Base-by-base conservation (phyloP, 2,888 invertebrate genomes). In the Temnothorax ravouxi region DNA sequence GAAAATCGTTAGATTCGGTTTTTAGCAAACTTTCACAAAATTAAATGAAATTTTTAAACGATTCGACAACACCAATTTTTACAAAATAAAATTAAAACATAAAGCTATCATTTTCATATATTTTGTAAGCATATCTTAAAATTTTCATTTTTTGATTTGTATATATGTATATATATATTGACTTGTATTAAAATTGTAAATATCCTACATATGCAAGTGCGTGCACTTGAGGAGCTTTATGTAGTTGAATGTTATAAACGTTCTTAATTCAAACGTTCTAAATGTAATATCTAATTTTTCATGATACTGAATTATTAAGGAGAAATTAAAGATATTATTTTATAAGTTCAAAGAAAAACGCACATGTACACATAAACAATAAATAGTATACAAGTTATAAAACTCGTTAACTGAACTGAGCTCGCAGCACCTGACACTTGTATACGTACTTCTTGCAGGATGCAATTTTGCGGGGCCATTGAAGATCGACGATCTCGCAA, bases 401-500 rank as follows among this genome's bases (percentile, higher is more conserved):
- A 54, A 74, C 18, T 38, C n/a, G 15, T 69, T 56, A 69, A 21
- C 0, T 13, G 52, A 11, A 34, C 6, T 15, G 3, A n/a, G 13
- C 25, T 74, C 38, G 29, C 8, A 50, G 41, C n/a, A 86, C 54
- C 69, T 72, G 11, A 56, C 8, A 56, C n/a, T 29, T 56, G n/a
- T n/a, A 77, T n/a, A 77, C 3, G 18, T 41, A 21, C 11, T 66
- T 67, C 38, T 66, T 41, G 29, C 56, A 44, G 44, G 34, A 79
- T 5, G 29, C 21, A 44, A 77, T 56, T 56, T 67, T 56, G n/a
- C 29, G 25, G 21, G 34, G 18, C 44, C 15, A 67, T 56, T 67
- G 76, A 52, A 67, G 44, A 64, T 67, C 84, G 89, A 84, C 83
- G 67, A 85, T 89, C 86, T 84, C 77, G 74, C 87, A 89, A 89